Conservation (phyloP, 1,140 invertebrate genomes). For the Drosophila paulistorum region DNA sequence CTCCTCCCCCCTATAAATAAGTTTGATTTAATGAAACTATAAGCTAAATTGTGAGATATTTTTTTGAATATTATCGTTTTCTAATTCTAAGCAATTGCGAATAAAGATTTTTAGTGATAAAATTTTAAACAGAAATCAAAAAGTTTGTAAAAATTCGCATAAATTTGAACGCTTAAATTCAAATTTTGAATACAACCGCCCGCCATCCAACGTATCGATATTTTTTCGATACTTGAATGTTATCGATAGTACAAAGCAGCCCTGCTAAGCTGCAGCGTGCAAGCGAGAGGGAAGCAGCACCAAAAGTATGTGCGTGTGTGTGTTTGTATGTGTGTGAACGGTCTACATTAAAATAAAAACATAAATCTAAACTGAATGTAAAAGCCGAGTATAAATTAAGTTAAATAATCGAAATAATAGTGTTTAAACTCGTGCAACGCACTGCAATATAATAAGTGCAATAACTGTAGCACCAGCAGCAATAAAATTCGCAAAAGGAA, state of each 20-base stretch:
- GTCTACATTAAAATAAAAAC: conserved; percentile 9
- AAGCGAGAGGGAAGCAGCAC: not conserved
- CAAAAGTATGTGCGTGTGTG: not conserved
- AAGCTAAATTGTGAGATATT: not conserved
- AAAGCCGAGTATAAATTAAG: not conserved
- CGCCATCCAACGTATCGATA: not conserved
- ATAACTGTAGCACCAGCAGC: not conserved
- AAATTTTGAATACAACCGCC: not conserved
- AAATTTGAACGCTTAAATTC: not conserved
- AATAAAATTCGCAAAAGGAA: too few relatives aligned
- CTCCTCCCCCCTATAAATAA: not conserved
- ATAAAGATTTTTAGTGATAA: not conserved
- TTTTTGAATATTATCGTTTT: not conserved
- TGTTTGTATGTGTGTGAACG: not conserved
- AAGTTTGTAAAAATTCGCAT: not conserved
- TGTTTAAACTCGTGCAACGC: not conserved
- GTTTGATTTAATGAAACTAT: not conserved
- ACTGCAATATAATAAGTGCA: not conserved
- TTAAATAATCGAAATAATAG: not conserved
- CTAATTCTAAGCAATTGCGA: not conserved
- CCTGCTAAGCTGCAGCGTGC: not conserved
- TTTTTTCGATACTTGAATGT: not conserved
- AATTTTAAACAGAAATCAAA: not conserved
- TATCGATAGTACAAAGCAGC: conserved; percentile 4
- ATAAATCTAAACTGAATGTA: not conserved